Base-by-base conservation (phyloP, 1,140 invertebrate species). In the Eriocheir sinensis region DNA sequence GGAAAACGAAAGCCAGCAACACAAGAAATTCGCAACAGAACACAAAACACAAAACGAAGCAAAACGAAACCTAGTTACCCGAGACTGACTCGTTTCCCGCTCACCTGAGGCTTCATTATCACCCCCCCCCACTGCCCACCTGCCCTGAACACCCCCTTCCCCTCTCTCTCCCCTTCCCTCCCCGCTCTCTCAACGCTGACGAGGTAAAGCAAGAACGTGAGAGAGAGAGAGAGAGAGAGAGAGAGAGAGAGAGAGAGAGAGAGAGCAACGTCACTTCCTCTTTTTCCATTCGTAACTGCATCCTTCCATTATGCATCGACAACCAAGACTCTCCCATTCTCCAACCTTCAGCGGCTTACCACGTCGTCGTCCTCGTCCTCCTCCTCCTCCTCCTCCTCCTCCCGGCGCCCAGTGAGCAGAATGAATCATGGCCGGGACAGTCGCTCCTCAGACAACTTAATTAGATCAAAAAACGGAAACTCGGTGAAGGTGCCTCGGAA, bases 401-500 rank as follows among this genome's bases (percentile, higher is more conserved):
- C 60, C 60, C 2, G 21, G 1, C 2, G 60, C 60, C 60, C 8
- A 72, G 21, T 2, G 60, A 72, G 60, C 60, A 72, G 60, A 72
- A 72, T 72, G 60, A 72, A 72, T 72, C 60, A 72, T 72, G 60
- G 60, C 27, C 60, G 27, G 60, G 21, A 72, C 60, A 72, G 12
- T 72, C 60, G 27, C 53, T 60, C 60, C 0, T n/a, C 8, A n/a
- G 60, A 72, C 60, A 72, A 72, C 60, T 72, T 72, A 72, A 72
- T 72, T 72, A 72, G 21, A 72, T 72, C 60, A 72, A 72, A 72
- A 72, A 72, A 72, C 60, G 60, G 60, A 72, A 72, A 72, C 60
- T 72, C 27, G 27, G 60, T 72, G n/a, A 72, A n/a, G 60, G 27
- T n/a, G 60, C 60, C n/a, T n/a, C 27, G 60, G 60, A 72, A 72